phyloP scores from a whole-genome alignment of 2,113 vertebrate species.

The Apteryx owenii region DNA sequence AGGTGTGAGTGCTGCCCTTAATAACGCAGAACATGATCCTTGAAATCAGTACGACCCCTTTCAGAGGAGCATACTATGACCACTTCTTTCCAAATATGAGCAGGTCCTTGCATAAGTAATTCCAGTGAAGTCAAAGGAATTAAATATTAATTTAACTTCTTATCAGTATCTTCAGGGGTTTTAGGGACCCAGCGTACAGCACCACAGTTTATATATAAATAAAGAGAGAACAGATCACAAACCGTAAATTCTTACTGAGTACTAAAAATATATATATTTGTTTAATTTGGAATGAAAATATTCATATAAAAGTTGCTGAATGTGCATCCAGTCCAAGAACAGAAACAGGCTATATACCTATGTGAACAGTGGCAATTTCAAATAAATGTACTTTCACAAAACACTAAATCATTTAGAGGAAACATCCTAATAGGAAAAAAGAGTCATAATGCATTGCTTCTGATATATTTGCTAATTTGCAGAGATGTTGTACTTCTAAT shows the following conservation, averaged over 20 bases:
- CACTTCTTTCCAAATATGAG: neutral
- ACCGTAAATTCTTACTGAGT: neutral
- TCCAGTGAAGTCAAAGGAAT: neutral
- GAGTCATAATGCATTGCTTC: neutral
- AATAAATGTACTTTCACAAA: neutral
- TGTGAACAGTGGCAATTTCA: neutral
- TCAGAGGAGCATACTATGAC: neutral
- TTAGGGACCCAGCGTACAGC: neutral
- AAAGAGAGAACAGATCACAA: neutral
- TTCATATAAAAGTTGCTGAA: neutral
- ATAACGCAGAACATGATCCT: neutral
- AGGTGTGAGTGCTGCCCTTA: neutral
- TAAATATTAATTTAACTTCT: neutral
- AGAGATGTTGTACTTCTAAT: neutral
- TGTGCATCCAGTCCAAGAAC: neutral
- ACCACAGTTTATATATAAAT: neutral
- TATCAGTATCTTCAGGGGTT: neutral
- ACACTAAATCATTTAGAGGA: neutral
- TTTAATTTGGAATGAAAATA: neutral
- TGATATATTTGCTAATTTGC: neutral
- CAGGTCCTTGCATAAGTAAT: neutral
- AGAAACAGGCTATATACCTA: neutral
- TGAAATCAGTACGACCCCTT: neutral
- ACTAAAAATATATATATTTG: neutral
- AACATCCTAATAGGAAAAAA: neutral